Base-by-base conservation (phyloP, 2,797 vertebrate species). In the Bradypus variegatus region DNA sequence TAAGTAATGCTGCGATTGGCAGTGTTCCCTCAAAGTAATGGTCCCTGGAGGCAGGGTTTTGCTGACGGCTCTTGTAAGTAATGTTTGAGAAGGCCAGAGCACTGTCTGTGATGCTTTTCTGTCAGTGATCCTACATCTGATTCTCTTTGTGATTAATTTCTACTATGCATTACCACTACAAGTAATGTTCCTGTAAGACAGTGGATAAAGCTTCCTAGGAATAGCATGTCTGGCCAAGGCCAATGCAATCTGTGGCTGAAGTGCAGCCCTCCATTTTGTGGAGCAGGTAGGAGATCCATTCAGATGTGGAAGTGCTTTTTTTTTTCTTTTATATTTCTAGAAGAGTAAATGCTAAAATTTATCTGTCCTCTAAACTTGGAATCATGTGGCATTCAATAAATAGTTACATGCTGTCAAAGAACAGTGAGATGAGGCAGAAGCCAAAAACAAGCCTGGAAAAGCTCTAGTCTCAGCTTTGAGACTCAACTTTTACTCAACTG, bases 1-100 rank as follows among this genome's bases (percentile, higher is more conserved):
- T 87, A 86, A 95, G 92, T 96, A 96, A 94, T 95, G 94, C 91
- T 92, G 41, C 14, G 14, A 53, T 96, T 8, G 0, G 88, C 91
- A 79, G 38, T 27, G 78, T 81, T 95, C 95, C 96, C 92, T 33
- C 1, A 79, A 88, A 93, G 75, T 93, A 93, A 65, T 88, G 94
- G 79, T 65, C 87, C 85, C 6, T 75, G 92, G 78, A 84, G 90
- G 76, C 88, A 72, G 38, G 38, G 13, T 76, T 92, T 81, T 94
- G 80, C 93, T 94, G 90, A 95, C 18, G 13, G 65, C 53, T 94
- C 73, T 85, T 87, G 45, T 84, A 92, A 94, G 91, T 90, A 90
- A 94, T 86, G 90, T 80, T 65, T 87, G 91, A 88, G 70, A 62
- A 3, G 1, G 79, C 86, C 86, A 82, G 60, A 60, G 65, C 62